These are phyloP conservation scores for Sepiola atlantica DNA, from an alignment of 2,888 invertebrate genomes.

Conservation along the genomic window DNA sequence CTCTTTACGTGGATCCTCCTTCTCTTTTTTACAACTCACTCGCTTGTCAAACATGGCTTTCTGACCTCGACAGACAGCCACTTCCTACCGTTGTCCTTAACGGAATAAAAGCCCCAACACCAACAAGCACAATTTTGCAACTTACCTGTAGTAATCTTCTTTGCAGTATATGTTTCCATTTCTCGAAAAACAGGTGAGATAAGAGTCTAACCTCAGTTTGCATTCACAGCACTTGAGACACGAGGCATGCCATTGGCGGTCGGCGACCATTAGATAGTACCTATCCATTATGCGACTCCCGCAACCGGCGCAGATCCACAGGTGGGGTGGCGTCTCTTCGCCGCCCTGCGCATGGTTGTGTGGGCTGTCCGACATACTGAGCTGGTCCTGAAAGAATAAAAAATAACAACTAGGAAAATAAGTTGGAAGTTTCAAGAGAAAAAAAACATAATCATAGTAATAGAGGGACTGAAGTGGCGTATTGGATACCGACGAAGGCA, in stretches of 20 bases:
- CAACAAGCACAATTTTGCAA: constrained; percentile 52
- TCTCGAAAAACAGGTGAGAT: constrained; percentile 92
- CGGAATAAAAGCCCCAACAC: too few relatives aligned
- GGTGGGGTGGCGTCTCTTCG: neutral
- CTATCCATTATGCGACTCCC: constrained; percentile 87
- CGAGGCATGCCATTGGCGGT: constrained; percentile 93
- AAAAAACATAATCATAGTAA: neutral
- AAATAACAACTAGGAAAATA: neutral
- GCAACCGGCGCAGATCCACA: constrained; percentile 86
- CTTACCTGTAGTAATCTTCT: constrained; percentile 96
- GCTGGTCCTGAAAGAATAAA: neutral
- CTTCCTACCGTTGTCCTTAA: too few relatives aligned
- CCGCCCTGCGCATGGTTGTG: neutral
- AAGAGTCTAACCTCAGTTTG: constrained; percentile 89
- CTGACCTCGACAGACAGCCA: too few relatives aligned
- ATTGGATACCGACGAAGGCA: too few relatives aligned
- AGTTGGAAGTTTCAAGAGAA: too few relatives aligned
- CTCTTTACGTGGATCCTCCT: too few relatives aligned
- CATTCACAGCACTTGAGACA: constrained; percentile 92
- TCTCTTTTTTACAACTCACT: too few relatives aligned
- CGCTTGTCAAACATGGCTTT: too few relatives aligned
- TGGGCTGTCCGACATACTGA: constrained; percentile 46
- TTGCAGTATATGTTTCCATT: constrained; percentile 97
- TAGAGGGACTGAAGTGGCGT: too few relatives aligned
- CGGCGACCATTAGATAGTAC: constrained; percentile 92